A percentile compares a stretch with the other conserved stretches of the same genome.
Evolutionary conservation across 2,797 vertebrate species (phyloP).

Genomic region (Sylvia borin): DNA sequence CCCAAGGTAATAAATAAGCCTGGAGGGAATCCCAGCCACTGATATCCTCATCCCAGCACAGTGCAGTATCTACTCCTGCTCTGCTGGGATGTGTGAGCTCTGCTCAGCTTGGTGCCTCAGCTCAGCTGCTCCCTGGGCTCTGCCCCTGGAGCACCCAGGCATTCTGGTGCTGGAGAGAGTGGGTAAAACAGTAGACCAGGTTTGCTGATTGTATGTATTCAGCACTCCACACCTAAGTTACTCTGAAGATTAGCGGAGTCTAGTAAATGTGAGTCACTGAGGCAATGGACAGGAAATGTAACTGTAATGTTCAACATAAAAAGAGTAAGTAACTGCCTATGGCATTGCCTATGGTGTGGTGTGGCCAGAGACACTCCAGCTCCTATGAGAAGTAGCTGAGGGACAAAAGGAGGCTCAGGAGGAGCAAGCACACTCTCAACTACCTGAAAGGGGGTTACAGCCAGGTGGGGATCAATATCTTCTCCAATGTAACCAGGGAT

Average conservation of each 20-base stretch:
- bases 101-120: fast-evolving
- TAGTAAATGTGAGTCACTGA: not conserved
- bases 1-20: not conserved
- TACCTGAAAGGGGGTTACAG: not conserved
- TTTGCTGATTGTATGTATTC: not conserved
- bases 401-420: not conserved
- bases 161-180: not conserved
- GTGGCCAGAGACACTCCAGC: not conserved
- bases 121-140: not conserved
- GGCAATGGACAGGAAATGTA: not conserved
- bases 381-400: not conserved
- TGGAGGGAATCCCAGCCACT: not conserved
- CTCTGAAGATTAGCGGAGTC: not conserved
- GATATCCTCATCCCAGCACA: not conserved
- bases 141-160: not conserved
- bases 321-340: not conserved
- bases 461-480: not conserved
- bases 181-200: not conserved
- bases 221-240: not conserved
- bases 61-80: fast-evolving
- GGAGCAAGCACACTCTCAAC: fast-evolving
- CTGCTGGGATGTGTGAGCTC: not conserved
- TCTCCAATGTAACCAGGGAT: not conserved
- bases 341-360: not conserved
- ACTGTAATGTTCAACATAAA: not conserved